Conservation (phyloP, 2,888 invertebrate genomes). For the Drosophila buzzatii region DNA sequence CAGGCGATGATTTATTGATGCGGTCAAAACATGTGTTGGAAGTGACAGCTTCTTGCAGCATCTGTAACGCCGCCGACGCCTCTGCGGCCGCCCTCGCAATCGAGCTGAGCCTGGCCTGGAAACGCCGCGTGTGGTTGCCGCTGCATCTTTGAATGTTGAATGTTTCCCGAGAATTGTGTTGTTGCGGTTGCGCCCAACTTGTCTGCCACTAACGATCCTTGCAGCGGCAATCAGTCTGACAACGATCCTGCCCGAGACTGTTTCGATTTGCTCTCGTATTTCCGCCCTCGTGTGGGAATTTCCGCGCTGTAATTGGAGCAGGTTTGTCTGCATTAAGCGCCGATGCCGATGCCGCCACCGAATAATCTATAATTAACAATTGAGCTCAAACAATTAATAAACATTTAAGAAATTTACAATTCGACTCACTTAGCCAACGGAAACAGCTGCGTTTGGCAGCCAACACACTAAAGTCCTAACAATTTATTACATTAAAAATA, state of each 20-base stretch:
- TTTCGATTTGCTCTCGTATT: conserved; percentile 61
- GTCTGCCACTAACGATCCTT: conserved; percentile 82
- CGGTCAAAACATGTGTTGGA: conserved; percentile 86
- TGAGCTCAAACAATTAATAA: conserved; percentile 76
- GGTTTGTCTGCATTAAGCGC: conserved; percentile 62
- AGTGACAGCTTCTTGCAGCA: conserved; percentile 84
- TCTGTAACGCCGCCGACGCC: conserved; percentile 76
- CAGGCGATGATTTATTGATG: conserved; percentile 85
- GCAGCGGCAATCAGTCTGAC: conserved; percentile 80
- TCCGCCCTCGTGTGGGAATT: conserved; percentile 77
- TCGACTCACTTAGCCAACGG: conserved; percentile 43
- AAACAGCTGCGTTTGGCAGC: conserved; percentile 64
- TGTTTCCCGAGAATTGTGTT: conserved; percentile 78
- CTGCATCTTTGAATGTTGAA: conserved; percentile 24
- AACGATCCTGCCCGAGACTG: conserved; percentile 28
- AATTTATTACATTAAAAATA: not conserved
- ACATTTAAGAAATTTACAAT: conserved; percentile 64
- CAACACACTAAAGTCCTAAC: not conserved
- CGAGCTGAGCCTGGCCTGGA: conserved; percentile 16
- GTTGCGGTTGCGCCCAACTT: conserved; percentile 85
- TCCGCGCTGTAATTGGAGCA: conserved; percentile 75
- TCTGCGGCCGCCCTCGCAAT: conserved; percentile 19
- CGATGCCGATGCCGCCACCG: conserved; percentile 46
- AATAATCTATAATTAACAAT: conserved; percentile 69
- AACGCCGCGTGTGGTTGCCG: conserved; percentile 78